Conservation (phyloP, 2,113 vertebrate species). For the Malurus elegans region DNA sequence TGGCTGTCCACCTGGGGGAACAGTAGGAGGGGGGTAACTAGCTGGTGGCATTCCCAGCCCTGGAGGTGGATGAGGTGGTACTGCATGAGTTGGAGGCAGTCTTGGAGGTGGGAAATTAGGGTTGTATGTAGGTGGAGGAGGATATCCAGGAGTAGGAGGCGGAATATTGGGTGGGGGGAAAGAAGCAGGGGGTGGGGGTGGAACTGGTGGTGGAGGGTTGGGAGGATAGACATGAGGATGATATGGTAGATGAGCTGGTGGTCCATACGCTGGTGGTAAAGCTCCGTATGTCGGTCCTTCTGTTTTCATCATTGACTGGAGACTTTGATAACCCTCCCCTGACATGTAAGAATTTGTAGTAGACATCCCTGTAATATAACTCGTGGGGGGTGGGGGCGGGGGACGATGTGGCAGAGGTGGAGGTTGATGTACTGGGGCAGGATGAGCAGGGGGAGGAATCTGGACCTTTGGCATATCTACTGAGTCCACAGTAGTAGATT, state of each 20-base stretch:
- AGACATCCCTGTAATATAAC: conserved; percentile 93
- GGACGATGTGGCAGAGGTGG: conserved; percentile 90
- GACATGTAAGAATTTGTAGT: conserved; percentile 97
- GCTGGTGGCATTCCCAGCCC: conserved; percentile 86
- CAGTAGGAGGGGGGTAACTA: conserved; percentile 87
- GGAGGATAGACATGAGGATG: conserved; percentile 84
- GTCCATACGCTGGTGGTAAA: conserved; percentile 86
- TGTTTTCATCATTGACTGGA: conserved; percentile 98
- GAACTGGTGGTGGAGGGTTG: conserved; percentile 75
- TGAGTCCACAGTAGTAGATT: conserved; percentile 70
- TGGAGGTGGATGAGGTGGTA: conserved; percentile 81
- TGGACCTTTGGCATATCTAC: conserved; percentile 81
- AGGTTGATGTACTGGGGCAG: conserved; percentile 87
- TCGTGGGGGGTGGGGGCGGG: conserved; percentile 85
- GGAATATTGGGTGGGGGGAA: conserved; percentile 81
- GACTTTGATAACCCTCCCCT: conserved; percentile 90
- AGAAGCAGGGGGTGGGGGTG: conserved; percentile 73
- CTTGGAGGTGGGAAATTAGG: conserved; percentile 84
- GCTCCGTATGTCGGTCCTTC: conserved; percentile 86
- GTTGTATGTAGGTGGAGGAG: conserved; percentile 86
- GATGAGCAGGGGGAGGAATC: conserved; percentile 88
- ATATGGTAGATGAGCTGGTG: conserved; percentile 84
- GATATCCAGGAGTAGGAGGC: conserved; percentile 84
- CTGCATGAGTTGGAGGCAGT: conserved; percentile 84
- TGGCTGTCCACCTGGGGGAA: conserved; percentile 88